Percentiles rank a stretch among this genome's conserved stretches.
Conservation (phyloP, 2,888 invertebrate species). For the Iphiclides podalirius region DNA sequence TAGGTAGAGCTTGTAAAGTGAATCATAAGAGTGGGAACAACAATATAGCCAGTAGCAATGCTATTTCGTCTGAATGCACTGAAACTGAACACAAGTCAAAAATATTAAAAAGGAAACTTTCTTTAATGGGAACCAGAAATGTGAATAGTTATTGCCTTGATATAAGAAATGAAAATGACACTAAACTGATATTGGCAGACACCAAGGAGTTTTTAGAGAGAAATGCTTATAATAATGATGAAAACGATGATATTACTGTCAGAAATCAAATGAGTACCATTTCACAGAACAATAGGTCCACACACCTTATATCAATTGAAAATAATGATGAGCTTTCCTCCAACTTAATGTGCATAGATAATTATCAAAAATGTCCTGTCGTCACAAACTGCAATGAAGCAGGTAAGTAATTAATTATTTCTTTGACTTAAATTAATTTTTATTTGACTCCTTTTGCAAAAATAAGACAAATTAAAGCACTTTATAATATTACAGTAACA, state of each 20-base stretch:
- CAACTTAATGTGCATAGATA: too few species aligned
- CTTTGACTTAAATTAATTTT: too few species aligned
- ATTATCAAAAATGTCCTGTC: too few species aligned
- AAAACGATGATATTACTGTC: not conserved
- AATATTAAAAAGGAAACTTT: slow-evolving; percentile 23
- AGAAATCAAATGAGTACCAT: not conserved
- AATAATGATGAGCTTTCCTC: slow-evolving; percentile 6
- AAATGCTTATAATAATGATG: slow-evolving; percentile 23
- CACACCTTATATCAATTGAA: not conserved
- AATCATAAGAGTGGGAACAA: not conserved
- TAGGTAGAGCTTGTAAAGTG: slow-evolving; percentile 39
- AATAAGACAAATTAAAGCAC: too few species aligned
- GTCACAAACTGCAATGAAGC: not conserved
- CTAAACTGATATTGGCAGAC: slow-evolving; percentile 25
- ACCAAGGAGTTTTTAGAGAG: slow-evolving; percentile 32
- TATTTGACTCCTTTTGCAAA: too few species aligned
- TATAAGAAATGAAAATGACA: slow-evolving; percentile 2
- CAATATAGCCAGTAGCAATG: slow-evolving; percentile 6
- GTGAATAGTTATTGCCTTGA: not conserved
- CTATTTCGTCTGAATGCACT: not conserved
- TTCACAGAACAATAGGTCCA: not conserved
- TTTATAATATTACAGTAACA: too few species aligned
- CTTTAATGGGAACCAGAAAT: slow-evolving; percentile 14
- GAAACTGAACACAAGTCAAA: slow-evolving; percentile 12
- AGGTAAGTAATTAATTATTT: too few species aligned